These are phyloP conservation scores for Anthoscopus minutus DNA, from an alignment of 2,113 vertebrate genomes.

Conservation along the genomic window DNA sequence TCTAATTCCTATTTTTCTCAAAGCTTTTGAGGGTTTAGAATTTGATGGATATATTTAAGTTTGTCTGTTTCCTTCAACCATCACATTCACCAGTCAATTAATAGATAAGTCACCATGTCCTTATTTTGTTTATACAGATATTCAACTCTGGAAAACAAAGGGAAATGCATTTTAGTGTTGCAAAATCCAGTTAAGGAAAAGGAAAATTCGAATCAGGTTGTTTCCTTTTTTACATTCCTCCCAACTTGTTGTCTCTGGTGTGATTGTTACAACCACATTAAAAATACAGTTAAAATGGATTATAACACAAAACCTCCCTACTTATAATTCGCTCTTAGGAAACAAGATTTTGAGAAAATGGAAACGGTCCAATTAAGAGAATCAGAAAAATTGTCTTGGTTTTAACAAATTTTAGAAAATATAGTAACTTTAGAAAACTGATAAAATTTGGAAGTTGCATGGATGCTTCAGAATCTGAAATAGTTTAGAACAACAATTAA, in stretches of 20 bases:
- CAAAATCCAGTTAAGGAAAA: background rate
- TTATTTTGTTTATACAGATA: background rate
- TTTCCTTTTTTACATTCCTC: background rate
- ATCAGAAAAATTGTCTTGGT: background rate
- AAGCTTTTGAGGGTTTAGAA: background rate
- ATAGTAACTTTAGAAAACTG: background rate
- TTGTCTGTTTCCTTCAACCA: background rate
- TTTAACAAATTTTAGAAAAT: background rate
- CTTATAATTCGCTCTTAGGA: background rate
- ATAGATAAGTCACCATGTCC: background rate
- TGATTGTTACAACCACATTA: background rate
- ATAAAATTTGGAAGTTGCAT: background rate
- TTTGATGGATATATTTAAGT: background rate
- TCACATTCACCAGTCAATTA: background rate
- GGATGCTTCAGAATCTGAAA: background rate
- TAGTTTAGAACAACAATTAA: background rate
- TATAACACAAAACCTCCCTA: background rate
- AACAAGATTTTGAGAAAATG: background rate
- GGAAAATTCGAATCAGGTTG: background rate
- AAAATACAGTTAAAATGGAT: background rate
- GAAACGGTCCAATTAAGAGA: background rate
- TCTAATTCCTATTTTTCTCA: background rate
- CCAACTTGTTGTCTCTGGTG: background rate
- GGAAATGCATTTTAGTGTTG: background rate
- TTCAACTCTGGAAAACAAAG: background rate